phyloP scores from a whole-genome alignment of 2,113 vertebrate species.

The Dolichotis patagonum region DNA sequence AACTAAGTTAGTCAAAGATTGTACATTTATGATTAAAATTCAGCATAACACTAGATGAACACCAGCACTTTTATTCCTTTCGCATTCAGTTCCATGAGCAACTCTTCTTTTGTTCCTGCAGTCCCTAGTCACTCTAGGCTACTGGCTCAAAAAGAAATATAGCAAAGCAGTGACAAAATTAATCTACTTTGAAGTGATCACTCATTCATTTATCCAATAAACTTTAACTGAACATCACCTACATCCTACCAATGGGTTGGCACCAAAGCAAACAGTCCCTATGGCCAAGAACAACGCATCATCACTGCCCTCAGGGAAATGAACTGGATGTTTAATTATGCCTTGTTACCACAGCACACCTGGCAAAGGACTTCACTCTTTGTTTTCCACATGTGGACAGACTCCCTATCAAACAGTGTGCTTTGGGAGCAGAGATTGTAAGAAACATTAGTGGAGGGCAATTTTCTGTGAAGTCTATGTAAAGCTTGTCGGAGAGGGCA shows the following conservation, averaged over 20 bases:
- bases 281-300: too few species aligned
- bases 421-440: background rate
- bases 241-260: too few species aligned
- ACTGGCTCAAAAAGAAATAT: background rate
- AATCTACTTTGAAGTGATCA: background rate
- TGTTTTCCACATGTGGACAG: background rate
- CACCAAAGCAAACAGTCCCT: background rate
- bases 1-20: background rate
- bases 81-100: background rate
- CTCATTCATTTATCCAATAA: background rate
- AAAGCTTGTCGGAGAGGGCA: background rate
- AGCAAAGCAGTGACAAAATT: background rate
- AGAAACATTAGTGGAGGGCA: background rate
- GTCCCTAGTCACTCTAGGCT: background rate
- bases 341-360: background rate
- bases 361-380: background rate
- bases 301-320: background rate
- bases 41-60: background rate
- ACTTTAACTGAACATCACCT: background rate
- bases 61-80: background rate
- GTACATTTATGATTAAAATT: background rate
- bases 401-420: background rate
- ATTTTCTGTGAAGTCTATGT: background rate
- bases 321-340: background rate
- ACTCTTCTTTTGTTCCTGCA: background rate